Base-by-base conservation (phyloP, 2,888 invertebrate genomes). In the Scaptodrosophila latifasciaeformis region DNA sequence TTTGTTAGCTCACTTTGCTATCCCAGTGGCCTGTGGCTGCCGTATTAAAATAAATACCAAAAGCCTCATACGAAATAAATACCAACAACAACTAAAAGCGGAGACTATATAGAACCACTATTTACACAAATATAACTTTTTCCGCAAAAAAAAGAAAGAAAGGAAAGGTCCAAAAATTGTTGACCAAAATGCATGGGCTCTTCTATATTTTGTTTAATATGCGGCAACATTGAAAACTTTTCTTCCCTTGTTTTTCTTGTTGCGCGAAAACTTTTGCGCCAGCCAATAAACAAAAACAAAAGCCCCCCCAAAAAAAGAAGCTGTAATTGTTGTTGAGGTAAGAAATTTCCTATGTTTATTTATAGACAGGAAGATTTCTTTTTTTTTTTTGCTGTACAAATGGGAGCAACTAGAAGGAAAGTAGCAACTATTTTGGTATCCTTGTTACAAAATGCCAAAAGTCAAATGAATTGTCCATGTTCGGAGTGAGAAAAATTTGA, bases 271-370 rank as follows among this genome's bases (percentile, higher is more conserved):
- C 52, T 74, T 72, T 70, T 49, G 30, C 57, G 47, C 49, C 54
- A 44, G 49, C 59, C 53, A 7, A 62, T 39, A 56, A 60, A 62
- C 62, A 56, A 59, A 59, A 42, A 17, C 17, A 17, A 39, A 35
- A 31, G 29, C 42, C 35, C 48, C 31, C 43, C 47, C 40, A 44
- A 35, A 31, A 52, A 9, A 21, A 45, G 49, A 47, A 67, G 65
- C 75, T 78, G 63, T 75, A 78, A 78, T 78, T 78, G 78, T 71
- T 78, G 78, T 70, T 67, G 55, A 71, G 75, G 68, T 65, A 78
- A 78, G 63, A 67, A 59, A 75, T 78, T 72, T 67, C 63, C 15
- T 54, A 44, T 52, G 60, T 57, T 53, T 65, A 67, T 67, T 70
- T 55, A 59, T 21, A 21, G 21, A 40, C 21, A 6, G n/a, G n/a